phyloP scores from a whole-genome alignment of 35 echinoderm and acorn worm genomes.

The Apostichopus parvimensis region DNA sequence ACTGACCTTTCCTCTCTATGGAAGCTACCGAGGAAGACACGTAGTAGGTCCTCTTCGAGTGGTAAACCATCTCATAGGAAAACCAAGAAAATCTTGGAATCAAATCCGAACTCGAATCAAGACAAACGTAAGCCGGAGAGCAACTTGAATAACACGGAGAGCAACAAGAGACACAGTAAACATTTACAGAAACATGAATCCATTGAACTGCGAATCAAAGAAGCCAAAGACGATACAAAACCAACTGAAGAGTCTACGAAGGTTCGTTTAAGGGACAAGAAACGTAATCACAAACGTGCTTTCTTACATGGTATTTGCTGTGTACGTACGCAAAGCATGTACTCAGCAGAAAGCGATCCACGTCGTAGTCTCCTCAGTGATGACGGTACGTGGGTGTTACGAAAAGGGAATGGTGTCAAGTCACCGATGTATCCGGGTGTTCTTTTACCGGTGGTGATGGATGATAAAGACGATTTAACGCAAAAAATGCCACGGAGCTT shows the following conservation, averaged over 20 bases:
- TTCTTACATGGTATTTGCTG: conserved; percentile 51
- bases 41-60: conserved; percentile 35
- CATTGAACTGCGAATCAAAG: neutral
- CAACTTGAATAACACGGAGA: conserved; percentile 2
- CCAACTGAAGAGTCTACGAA: neutral
- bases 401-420: conserved; percentile 28
- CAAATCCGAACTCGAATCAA: neutral
- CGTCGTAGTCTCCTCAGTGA: conserved; percentile 36
- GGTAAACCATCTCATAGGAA: conserved; percentile 15
- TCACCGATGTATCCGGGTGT: conserved; percentile 25
- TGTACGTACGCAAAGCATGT: conserved; percentile 47
- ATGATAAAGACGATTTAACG: neutral
- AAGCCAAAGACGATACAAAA: neutral
- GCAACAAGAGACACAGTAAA: conserved; percentile 12
- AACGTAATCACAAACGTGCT: conserved; percentile 32
- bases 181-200: neutral
- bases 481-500: conserved; percentile 9
- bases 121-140: neutral
- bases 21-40: conserved; percentile 26
- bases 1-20: conserved; percentile 51
- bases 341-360: conserved; percentile 35
- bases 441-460: neutral
- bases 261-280: conserved; percentile 33
- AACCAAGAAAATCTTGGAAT: neutral
- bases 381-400: conserved; percentile 31